Conservation (phyloP, 1,140 invertebrate species). For the Drosophila repleta region DNA sequence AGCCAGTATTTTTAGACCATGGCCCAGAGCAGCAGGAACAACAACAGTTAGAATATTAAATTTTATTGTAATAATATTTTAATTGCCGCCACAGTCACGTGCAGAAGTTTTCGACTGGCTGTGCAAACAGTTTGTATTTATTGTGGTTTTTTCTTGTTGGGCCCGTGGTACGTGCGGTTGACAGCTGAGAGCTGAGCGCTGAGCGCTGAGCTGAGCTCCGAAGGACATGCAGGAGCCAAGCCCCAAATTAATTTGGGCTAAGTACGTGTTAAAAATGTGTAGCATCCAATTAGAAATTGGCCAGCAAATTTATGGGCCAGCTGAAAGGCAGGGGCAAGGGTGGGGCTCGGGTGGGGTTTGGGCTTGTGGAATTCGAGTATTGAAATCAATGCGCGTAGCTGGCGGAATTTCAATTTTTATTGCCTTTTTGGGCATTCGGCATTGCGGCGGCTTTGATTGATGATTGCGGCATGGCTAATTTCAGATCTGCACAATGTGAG, state of each 20-base stretch:
- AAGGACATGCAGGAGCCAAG: conserved; percentile 1
- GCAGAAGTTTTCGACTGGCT: conserved; percentile 53
- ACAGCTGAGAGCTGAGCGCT: conserved; percentile 43
- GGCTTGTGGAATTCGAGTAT: conserved; percentile 27
- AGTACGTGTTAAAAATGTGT: conserved; percentile 64
- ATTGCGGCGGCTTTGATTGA: conserved; percentile 62
- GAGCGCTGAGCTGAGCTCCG: conserved; percentile 1
- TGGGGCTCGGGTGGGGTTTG: not conserved
- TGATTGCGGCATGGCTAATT: conserved; percentile 60
- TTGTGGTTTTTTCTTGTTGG: conserved; percentile 53
- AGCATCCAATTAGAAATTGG: conserved; percentile 60
- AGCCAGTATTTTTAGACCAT: conserved; percentile 46
- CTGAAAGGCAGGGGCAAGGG: not conserved
- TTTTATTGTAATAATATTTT: conserved; percentile 80
- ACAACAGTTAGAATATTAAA: conserved; percentile 10
- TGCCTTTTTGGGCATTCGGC: conserved; percentile 51
- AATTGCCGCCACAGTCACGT: conserved; percentile 65
- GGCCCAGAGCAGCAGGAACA: conserved; percentile 16
- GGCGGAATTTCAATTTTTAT: conserved; percentile 59
- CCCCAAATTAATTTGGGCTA: conserved; percentile 46
- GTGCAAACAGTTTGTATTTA: conserved; percentile 75
- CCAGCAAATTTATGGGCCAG: conserved; percentile 45
- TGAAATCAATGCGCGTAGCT: conserved; percentile 51
- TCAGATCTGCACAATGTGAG: conserved; percentile 71
- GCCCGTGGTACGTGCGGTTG: conserved; percentile 55